A percentile compares a stretch with the other conserved stretches of the same genome.
These are phyloP conservation scores for Epinephelus fuscoguttatus DNA, from an alignment of 2,113 vertebrate species.

Conservation along the genomic window DNA sequence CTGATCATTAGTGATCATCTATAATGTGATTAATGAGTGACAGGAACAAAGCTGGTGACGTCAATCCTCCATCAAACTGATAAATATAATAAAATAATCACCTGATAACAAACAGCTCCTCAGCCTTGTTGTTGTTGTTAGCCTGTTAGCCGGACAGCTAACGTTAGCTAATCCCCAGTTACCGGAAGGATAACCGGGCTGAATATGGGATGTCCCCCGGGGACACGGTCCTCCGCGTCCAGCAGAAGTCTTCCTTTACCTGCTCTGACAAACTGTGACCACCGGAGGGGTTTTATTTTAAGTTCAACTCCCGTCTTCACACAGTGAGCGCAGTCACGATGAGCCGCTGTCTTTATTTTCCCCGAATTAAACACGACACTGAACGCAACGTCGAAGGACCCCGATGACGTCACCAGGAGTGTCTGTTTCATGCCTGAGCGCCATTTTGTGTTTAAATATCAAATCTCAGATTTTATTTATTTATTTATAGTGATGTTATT, in stretches of 20 bases:
- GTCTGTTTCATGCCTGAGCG: slow-evolving; percentile 59
- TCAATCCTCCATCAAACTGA: neutral
- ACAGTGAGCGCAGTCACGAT: neutral
- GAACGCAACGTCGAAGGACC: slow-evolving; percentile 51
- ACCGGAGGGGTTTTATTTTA: neutral
- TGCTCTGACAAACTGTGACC: too few species aligned
- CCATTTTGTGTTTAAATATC: neutral
- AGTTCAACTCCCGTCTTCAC: neutral
- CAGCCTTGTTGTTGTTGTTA: slow-evolving; percentile 42
- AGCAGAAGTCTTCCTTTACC: neutral
- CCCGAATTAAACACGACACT: slow-evolving; percentile 20
- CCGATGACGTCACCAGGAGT: neutral
- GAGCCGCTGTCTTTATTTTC: neutral
- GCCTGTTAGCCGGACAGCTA: slow-evolving; percentile 42
- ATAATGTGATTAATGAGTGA: neutral
- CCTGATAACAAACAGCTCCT: slow-evolving; percentile 10
- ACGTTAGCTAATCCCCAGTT: slow-evolving; percentile 36
- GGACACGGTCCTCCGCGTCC: neutral
- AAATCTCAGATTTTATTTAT: too few species aligned
- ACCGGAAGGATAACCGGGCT: slow-evolving; percentile 8
- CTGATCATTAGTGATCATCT: neutral
- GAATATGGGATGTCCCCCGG: neutral
- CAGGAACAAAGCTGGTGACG: neutral
- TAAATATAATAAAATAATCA: neutral
- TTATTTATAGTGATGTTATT: too few species aligned